Conservation (phyloP, 2,113 vertebrate species). For the Crypturellus undulatus region DNA sequence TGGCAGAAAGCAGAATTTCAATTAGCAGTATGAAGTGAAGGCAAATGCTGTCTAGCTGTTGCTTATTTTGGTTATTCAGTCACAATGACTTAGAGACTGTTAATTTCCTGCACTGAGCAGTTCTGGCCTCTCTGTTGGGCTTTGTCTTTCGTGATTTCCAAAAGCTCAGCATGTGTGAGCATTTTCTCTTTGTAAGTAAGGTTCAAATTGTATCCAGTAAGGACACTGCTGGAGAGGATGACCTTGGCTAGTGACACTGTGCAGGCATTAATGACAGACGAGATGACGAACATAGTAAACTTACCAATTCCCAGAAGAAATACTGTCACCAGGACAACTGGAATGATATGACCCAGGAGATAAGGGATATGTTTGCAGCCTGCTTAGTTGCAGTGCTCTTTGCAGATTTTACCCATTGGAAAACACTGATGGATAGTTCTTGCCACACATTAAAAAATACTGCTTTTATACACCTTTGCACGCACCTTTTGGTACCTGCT, state of each 20-base stretch:
- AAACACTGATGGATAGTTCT: not conserved
- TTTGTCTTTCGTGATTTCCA: not conserved
- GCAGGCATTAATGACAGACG: not conserved
- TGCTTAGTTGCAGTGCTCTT: not conserved
- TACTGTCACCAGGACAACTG: not conserved
- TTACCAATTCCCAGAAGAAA: slow-evolving; percentile 26
- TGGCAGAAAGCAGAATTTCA: not conserved
- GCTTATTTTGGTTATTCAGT: not conserved
- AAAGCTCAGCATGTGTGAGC: not conserved
- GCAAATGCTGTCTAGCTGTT: not conserved
- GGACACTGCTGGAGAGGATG: not conserved
- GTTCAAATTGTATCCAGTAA: rapidly evolving
- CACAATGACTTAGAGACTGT: not conserved
- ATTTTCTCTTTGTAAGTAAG: not conserved
- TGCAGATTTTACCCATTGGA: not conserved
- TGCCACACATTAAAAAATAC: not conserved
- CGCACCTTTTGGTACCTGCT: not conserved
- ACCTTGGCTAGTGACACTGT: not conserved
- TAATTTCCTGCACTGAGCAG: not conserved
- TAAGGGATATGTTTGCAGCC: not conserved
- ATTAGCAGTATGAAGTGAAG: not conserved
- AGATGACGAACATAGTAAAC: not conserved
- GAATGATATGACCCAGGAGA: rapidly evolving
- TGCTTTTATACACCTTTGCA: not conserved
- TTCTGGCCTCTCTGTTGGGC: not conserved